phyloP scores from a whole-genome alignment of 2,888 invertebrate species.

The Cephus nigrinus region DNA sequence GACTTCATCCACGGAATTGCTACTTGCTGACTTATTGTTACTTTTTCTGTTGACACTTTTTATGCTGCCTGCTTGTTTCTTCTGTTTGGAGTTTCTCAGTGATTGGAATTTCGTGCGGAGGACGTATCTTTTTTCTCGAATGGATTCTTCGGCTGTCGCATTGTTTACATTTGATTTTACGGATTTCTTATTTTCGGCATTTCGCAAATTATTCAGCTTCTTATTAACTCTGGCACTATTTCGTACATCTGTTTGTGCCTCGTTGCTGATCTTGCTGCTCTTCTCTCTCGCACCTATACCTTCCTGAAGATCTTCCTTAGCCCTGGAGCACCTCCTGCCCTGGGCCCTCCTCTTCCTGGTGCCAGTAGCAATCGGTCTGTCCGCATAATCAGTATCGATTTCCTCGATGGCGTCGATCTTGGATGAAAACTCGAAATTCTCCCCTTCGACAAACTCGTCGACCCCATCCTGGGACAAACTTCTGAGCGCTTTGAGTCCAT shows the following conservation, averaged over 20 bases:
- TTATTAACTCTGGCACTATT: not conserved
- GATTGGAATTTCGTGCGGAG: not conserved
- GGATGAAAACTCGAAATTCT: not conserved
- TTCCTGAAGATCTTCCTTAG: constrained; percentile 15
- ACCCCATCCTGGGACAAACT: constrained; percentile 47
- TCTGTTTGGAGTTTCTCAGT: not conserved
- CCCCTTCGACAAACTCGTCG: constrained; percentile 29
- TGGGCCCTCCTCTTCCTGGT: constrained; percentile 5
- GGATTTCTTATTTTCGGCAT: not conserved
- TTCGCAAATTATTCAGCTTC: not conserved
- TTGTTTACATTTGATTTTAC: not conserved
- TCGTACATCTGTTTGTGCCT: not conserved
- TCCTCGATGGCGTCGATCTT: not conserved
- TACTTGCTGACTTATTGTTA: not conserved
- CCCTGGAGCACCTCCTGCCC: constrained; percentile 16
- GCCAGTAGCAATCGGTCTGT: not conserved
- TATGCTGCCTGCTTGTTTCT: not conserved
- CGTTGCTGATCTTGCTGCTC: not conserved
- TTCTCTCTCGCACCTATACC: not conserved
- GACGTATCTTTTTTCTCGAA: not conserved
- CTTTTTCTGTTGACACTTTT: not conserved
- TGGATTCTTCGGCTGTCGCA: not conserved
- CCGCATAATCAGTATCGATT: not conserved
- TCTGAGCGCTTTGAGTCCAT: constrained; percentile 55
- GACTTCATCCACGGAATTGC: not conserved